A percentile compares a stretch with the other conserved stretches of the same genome.
Evolutionary conservation across 2,888 invertebrate species (phyloP).

Genomic region (Acrobeloides nanus): DNA sequence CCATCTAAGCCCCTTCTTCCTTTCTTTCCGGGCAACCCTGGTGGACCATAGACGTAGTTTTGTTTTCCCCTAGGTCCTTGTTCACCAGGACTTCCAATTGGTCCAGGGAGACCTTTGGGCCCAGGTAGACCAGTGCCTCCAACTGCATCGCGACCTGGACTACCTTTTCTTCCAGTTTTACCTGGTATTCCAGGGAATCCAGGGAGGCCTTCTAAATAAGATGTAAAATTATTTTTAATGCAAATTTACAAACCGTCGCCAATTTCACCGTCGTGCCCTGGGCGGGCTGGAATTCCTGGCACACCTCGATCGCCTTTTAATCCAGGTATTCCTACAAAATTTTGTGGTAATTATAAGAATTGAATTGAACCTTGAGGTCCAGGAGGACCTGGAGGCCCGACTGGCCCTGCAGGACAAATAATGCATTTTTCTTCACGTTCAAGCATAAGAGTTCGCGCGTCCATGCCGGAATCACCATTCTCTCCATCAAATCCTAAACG

Average conservation of each 20-base stretch:
- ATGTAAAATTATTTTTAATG: not conserved
- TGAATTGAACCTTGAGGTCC: constrained; percentile 16
- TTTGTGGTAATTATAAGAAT: not conserved
- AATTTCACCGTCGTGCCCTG: constrained; percentile 9
- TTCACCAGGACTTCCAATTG: constrained; percentile 20
- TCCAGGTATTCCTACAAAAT: not conserved
- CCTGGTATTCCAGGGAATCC: constrained; percentile 31
- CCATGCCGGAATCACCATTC: constrained; percentile 34
- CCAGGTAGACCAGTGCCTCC: constrained; percentile 20
- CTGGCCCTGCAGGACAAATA: constrained; percentile 29
- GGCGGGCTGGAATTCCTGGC: constrained; percentile 8
- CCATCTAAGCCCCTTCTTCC: constrained; percentile 47
- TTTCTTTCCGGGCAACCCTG: constrained; percentile 33
- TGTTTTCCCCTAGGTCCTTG: constrained; percentile 33
- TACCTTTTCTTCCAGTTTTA: constrained; percentile 32
- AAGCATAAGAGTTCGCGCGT: constrained; percentile 39
- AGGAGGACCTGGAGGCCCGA: constrained; percentile 25
- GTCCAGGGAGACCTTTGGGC: constrained; percentile 10
- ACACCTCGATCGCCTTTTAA: constrained; percentile 26
- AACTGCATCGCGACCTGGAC: constrained; percentile 20
- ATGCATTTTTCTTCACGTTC: constrained; percentile 46
- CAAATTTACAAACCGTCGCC: too few relatives aligned
- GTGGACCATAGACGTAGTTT: constrained; percentile 48
- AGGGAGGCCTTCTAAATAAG: constrained; percentile 19
- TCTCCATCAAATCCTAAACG: too few relatives aligned